Evolutionary conservation across 2,113 vertebrate species (phyloP), one percentile per base, ranked within the genome.

Genomic region (Passer montanus): DNA sequence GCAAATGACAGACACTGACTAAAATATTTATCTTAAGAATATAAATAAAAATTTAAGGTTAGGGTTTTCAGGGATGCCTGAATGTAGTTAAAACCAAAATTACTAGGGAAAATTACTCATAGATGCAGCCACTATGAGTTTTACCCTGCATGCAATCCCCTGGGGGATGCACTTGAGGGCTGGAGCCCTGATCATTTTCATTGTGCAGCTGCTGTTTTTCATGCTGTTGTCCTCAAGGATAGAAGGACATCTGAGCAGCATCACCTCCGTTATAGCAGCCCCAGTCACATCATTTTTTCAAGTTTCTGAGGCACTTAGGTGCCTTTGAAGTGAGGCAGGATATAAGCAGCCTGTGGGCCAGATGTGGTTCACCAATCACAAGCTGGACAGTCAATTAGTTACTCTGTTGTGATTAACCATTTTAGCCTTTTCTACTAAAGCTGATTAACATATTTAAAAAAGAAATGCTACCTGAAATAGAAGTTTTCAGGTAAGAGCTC

Each of bases 131-230:
- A 43, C 12, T 14, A 8, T 10, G 10, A 21, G 7, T 27, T n/a
- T 23, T 70, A 37, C 4, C 3, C 13, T 2, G 3, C 18, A 4
- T 43, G n/a, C 14, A 56, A 8, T 10, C 10, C 35, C 7, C 9
- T 58, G 4, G 41, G 5, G 22, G 7, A 35, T 2, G 2, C 30
- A 16, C 8, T 28, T 56, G 53, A 49, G 37, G n/a, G 15, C 28
- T 44, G 22, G 23, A 76, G n/a, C 6, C 13, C 28, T 24, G 11
- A 18, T 75, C 9, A 41, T 49, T 33, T 27, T 70, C 6, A 1
- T 21, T 27, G 4, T 37, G 39, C 72, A 63, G 46, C 31, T 77
- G 33, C 47, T 82, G 15, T 12, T 59, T 50, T 21, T 76, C 28
- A 46, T 43, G 43, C 11, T 41, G 19, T 49, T 85, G 20, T 24